Evolutionary conservation across 2,797 vertebrate genomes (phyloP), one percentile per base, ranked within the genome.

Genomic region (Myiotriccus ornatus): DNA sequence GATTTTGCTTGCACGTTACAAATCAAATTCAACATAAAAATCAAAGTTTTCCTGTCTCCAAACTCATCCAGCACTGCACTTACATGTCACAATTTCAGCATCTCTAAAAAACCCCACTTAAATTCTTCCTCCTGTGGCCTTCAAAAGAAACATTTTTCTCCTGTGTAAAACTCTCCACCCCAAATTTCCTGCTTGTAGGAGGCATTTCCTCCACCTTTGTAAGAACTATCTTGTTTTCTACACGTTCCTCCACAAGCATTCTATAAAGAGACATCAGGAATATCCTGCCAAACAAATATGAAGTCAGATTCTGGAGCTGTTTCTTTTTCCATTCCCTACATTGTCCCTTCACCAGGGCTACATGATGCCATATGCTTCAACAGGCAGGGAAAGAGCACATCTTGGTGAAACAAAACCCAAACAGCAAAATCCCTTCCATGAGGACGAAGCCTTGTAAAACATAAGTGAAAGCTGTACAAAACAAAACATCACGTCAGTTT

Each of bases 1-100:
- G 87, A 79, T 84, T 74, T 56, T 6, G 2, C 56, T 65, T 80
- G 89, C 67, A 81, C 17, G 18, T 87, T 67, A 82, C 69, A 93
- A 94, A 90, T 64, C n/a, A 90, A 71, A 44, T 47, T 82, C 56
- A 87, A 80, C 77, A 80, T 12, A 91, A 93, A 94, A 96, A 80
- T 82, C 64, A 80, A 68, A 93, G 79, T 55, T 77, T 90, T 95
- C 83, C 80, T 86, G 81, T 91, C 93, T 87, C 62, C 14, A 78
- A 84, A 34, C 85, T 84, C 85, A 71, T 94, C 80, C 87, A 83
- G 60, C 60, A 21, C 50, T 34, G 49, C 63, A 32, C 37, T 87
- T 86, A 77, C 44, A 47, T 13, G 46, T n/a, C 64, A 60, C 63
- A 76, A 65, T 78, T 93, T 89, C 85, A 95, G 35, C 80, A 52